Percentiles rank a stretch among this genome's conserved stretches.
Conservation (phyloP, 2,888 invertebrate species). For the Pterostichus niger region DNA sequence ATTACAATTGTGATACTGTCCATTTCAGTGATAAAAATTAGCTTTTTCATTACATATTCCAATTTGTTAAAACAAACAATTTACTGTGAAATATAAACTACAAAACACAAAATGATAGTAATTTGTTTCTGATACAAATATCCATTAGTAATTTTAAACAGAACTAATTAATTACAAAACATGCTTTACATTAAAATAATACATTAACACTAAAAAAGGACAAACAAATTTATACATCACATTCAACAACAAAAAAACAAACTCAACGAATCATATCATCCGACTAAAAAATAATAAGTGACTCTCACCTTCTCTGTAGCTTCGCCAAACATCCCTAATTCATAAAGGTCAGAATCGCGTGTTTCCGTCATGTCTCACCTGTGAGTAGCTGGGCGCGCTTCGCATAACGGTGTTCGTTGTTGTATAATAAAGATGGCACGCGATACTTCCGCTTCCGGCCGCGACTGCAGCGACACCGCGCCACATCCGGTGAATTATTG, state of each 20-base stretch:
- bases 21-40: too few relatives aligned
- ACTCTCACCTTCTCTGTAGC: neutral
- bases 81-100: too few relatives aligned
- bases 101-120: too few relatives aligned
- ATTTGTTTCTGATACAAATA: too few relatives aligned
- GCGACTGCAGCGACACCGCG: conserved; percentile 23
- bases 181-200: too few relatives aligned
- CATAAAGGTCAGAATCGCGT: conserved; percentile 3
- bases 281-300: conserved; percentile 6
- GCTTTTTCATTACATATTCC: too few relatives aligned
- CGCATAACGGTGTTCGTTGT: conserved; percentile 22
- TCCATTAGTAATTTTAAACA: too few relatives aligned
- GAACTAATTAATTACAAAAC: too few relatives aligned
- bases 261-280: neutral
- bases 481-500: conserved; percentile 47
- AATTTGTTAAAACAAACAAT: too few relatives aligned
- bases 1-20: too few relatives aligned
- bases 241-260: neutral
- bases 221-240: conserved; percentile 8
- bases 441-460: conserved; percentile 20
- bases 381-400: neutral
- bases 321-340: neutral
- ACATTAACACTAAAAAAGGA: neutral
- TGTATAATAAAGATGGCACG: conserved; percentile 35
- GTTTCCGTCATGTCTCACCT: conserved; percentile 15